Conservation (phyloP, 2,797 vertebrate genomes). For the Neosilurus hyrtlii region DNA sequence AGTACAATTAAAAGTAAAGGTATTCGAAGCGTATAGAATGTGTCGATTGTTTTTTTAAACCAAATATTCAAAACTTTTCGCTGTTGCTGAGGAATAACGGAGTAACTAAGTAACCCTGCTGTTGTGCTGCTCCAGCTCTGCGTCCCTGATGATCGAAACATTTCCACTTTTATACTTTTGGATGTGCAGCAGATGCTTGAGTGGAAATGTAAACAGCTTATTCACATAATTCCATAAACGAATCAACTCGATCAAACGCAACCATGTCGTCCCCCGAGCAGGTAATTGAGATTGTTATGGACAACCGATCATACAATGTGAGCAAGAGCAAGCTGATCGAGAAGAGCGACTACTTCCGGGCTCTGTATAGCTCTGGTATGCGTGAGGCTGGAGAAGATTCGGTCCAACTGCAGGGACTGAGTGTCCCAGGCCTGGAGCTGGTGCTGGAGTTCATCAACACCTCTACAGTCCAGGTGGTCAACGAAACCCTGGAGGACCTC, state of each 20-base stretch:
- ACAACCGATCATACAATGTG: constrained; percentile 84
- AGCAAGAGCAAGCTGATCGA: constrained; percentile 90
- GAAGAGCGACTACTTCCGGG: constrained; percentile 95
- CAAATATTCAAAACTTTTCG: background rate
- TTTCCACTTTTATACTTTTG: constrained; percentile 76
- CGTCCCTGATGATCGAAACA: constrained; percentile 64
- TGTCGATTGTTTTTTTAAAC: background rate
- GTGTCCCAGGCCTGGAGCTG: constrained; percentile 84
- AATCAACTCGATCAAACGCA: background rate
- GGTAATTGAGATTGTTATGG: constrained; percentile 84
- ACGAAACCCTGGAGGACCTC: constrained; percentile 83
- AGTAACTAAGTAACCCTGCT: background rate
- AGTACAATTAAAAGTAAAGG: background rate
- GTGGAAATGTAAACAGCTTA: constrained; percentile 65
- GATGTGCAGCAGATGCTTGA: constrained; percentile 38
- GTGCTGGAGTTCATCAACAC: constrained; percentile 93
- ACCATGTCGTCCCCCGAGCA: constrained; percentile 78
- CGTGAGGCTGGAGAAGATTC: constrained; percentile 82
- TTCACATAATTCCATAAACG: background rate
- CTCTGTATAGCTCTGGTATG: constrained; percentile 96
- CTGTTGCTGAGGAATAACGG: background rate
- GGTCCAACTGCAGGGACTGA: constrained; percentile 87
- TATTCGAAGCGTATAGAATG: background rate
- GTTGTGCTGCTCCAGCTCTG: constrained; percentile 10
- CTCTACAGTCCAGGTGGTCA: constrained; percentile 79